Base-by-base conservation (phyloP, 2,113 vertebrate species). In the Hippocampus comes region DNA sequence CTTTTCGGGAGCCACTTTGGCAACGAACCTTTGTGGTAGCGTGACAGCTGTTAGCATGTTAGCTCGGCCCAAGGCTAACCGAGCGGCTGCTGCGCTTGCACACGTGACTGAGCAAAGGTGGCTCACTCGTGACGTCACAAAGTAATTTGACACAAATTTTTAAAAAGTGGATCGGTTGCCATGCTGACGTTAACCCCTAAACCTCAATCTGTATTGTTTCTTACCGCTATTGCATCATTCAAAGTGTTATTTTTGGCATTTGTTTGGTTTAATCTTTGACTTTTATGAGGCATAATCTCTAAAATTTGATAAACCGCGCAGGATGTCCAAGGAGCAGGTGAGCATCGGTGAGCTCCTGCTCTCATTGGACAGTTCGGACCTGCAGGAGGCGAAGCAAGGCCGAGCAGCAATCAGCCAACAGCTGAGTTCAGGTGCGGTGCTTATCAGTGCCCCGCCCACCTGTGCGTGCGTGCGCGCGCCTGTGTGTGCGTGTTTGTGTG, bases 281-380 rank as follows among this genome's bases (percentile, higher is more conserved):
- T 38, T 38, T 38, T 38, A 38, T 5, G 34, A 38, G 34, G 34
- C 34, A 38, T 38, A 38, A 38, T 38, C 34, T 38, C 34, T 38
- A 5, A 38, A 38, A 38, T 38, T 38, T 38, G 34, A 38, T 38
- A 6, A 38, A 38, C 5, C 6, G 60, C 70, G 12, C 71, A 84
- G 80, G 77, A 98, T 98, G 97, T 94, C 97, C 80, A 94, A 93
- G 70, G 90, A 92, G 48, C 95, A 94, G 86, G 78, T 94, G 49
- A 93, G 91, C 55, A 69, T 95, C 42, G 87, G 88, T 48, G 96
- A 97, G 73, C 94, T 98, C n/a, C 93, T 99, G 74, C 91, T 92
- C 77, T 94, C 95, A 91, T 91, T 99, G 88, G 96, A 97, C 86
- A 95, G 96, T 76, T 90, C 94, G 5, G 77, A 94, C 80, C 91